Base-by-base conservation (phyloP, 2,797 vertebrate species). In the Acomys russatus region DNA sequence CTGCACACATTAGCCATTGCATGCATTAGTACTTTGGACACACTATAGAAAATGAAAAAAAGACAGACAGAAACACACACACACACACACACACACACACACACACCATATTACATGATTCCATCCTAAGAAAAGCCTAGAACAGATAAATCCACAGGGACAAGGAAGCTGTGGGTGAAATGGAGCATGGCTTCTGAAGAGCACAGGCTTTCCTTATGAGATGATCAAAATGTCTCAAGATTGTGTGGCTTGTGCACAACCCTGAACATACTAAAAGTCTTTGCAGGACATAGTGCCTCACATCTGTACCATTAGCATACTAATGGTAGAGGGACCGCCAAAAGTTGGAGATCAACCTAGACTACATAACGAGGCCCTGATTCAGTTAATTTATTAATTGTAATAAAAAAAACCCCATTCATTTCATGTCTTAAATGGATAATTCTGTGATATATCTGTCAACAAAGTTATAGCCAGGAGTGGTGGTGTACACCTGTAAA, bases 171-270 rank as follows among this genome's bases (percentile, higher is more conserved):
- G 4, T 30, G n/a, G n/a, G 14, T n/a, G 63, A 44, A 33, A 84
- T 23, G 8, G 15, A 25, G 6, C 79, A 14, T n/a, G 63, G 9
- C 35, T 64, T 30, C 6, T n/a, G 59, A 63, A 9, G 68, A 11
- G 20, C 15, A 49, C 9, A 35, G 61, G 28, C 25, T 70, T 68
- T 93, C 66, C 80, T 73, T 84, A 10, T 9, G 11, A 86, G 38
- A 33, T 86, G 25, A 85, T 66, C 70, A 83, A 82, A 95, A 86
- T 73, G 18, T 91, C 88, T 94, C 73, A 35, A 88, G 88, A 86
- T 66, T 54, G 33, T 73, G 68, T 35, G 38, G n/a, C 70, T 64
- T 14, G 7, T 54, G 22, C 22, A 20, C 49, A 68, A 33, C 33
- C 77, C 70, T 74, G 61, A 68, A 73, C 71, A 89, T 33, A 64